phyloP scores from a whole-genome alignment of 64 coral and sea anemone species.

The Dendronephthya gigantea region DNA sequence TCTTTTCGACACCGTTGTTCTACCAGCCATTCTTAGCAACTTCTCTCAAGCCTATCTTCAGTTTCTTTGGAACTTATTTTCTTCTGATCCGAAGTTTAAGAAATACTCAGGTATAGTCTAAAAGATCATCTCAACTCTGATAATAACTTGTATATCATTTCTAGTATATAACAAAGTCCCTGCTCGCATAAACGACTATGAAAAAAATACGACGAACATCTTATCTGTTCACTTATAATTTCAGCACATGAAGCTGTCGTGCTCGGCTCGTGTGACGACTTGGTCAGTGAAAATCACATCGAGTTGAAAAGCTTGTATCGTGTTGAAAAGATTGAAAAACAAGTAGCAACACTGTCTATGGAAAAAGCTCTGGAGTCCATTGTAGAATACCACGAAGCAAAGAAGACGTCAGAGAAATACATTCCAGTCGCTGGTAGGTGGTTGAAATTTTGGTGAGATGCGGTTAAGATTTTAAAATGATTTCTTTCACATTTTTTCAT shows the following conservation, averaged over 20 bases:
- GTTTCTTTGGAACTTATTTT: not conserved
- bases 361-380: not conserved
- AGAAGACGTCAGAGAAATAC: not conserved
- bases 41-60: not conserved
- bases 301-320: not conserved
- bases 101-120: not conserved
- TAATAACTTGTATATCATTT: no score
- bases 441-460: no score
- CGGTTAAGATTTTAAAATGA: no score
- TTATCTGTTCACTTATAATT: no score
- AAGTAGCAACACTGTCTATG: not conserved
- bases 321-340: not conserved
- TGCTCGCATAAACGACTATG: no score
- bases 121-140: no score
- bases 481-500: no score
- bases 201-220: no score
- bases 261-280: not conserved
- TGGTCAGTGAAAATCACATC: not conserved
- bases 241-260: no score
- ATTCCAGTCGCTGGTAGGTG: not conserved
- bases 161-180: no score
- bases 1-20: not conserved
- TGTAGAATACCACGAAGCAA: not conserved
- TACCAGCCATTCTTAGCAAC: not conserved
- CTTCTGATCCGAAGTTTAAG: not conserved